These are phyloP conservation scores for Amphipyra tragopoginis DNA, from an alignment of 2,888 invertebrate genomes.

Conservation along the genomic window DNA sequence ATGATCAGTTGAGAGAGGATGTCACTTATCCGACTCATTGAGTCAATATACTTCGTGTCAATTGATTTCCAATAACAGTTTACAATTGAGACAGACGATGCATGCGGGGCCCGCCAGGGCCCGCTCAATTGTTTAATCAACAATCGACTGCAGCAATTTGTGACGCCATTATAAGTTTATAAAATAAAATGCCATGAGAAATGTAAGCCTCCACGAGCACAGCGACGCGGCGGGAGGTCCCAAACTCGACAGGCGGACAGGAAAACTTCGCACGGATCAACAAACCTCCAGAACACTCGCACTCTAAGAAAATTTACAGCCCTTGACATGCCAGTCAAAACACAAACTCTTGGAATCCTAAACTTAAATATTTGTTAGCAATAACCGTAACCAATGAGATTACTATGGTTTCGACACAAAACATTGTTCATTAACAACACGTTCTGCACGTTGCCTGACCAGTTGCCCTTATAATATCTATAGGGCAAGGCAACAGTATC, in stretches of 20 bases:
- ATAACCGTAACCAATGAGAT: conserved; percentile 63
- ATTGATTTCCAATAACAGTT: conserved; percentile 89
- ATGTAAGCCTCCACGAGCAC: conserved; percentile 56
- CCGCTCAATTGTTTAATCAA: conserved; percentile 84
- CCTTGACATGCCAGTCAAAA: conserved; percentile 59
- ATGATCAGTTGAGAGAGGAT: conserved; percentile 42
- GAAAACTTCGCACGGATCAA: conserved; percentile 61
- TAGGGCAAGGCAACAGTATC: conserved; percentile 2
- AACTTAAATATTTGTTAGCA: conserved; percentile 63
- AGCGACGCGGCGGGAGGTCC: conserved; percentile 67
- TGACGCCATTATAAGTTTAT: conserved; percentile 71
- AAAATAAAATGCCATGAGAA: conserved; percentile 74
- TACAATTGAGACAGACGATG: conserved; percentile 83
- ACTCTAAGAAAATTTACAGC: conserved; percentile 53
- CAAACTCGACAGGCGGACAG: conserved; percentile 59
- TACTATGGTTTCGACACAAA: conserved; percentile 59
- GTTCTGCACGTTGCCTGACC: conserved; percentile 17
- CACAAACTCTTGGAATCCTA: conserved; percentile 55
- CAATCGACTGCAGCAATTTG: conserved; percentile 77
- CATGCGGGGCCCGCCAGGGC: conserved; percentile 87
- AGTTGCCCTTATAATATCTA: conserved; percentile 1
- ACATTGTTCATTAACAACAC: conserved; percentile 36
- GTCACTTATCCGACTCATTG: conserved; percentile 75
- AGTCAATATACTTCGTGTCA: conserved; percentile 80
- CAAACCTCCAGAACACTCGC: conserved; percentile 15